Base-by-base conservation (phyloP, 37 sponge, comb jelly and placozoan species). In the Haliclona indistincta region DNA sequence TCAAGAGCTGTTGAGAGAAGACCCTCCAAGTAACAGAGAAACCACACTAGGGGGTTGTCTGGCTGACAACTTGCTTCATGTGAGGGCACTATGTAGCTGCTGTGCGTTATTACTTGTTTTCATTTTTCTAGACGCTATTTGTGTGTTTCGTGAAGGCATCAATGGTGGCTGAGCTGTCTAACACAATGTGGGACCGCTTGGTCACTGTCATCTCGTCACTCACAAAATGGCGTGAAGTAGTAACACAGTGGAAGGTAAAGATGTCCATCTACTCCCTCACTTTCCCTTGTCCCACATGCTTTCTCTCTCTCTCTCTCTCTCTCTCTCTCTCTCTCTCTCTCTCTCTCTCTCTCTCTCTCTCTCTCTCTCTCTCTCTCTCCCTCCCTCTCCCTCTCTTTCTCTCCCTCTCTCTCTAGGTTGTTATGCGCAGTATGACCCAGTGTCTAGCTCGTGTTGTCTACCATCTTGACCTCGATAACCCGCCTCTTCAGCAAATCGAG, bases 61-160 rank as follows among this genome's bases (percentile, higher is more conserved):
- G 40, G 86, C 90, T 23, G 36, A 33, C 13, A n/a, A 22, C 3
- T 33, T 88, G n/a, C 73, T 93, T 17, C 81, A 89, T 75, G 93
- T 92, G 62, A 20, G 41, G 62, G 26, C 1, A 13, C 3, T 68
- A 7, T 73, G 22, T 55, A 5, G 15, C 13, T 25, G 58, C 6
- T 6, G 38, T 17, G 4, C 28, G 39, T 37, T 73, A 13, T 4
- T 11, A 39, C 63, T 56, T 17, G 3, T 28, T 38, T 11, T 56
- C 62, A 36, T 4, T 56, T 41, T n/a, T 55, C 17, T 42, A 92
- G 94, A 95, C 96, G 0, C 66, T 95, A 41, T 54, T 95, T 53
- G 86, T 88, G 22, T 85, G 73, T 33, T 95, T 53, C 63, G 83
- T 95, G 55, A 81, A 90, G 40, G 89, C 90, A 25, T 86, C 81